Conservation (phyloP, 2,113 vertebrate genomes). For the Perognathus longimembris region DNA sequence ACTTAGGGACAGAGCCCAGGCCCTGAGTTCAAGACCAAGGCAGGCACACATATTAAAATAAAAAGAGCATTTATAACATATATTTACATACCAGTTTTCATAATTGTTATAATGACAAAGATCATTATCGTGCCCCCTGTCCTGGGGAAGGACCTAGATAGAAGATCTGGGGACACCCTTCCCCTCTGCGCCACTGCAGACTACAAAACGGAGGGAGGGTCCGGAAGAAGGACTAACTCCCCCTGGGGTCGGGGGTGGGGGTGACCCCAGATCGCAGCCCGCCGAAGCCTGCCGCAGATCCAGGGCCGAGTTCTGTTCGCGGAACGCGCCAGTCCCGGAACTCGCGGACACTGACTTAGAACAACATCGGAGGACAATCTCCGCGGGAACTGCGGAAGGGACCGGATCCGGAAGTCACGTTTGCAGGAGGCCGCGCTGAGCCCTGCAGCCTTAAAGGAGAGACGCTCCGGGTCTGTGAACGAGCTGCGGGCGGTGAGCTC, state of each 20-base stretch:
- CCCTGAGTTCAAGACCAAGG: too few relatives aligned
- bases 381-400: neutral
- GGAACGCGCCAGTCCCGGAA: slow-evolving; percentile 51
- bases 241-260: too few relatives aligned
- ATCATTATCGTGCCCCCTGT: too few relatives aligned
- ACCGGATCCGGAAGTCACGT: slow-evolving; percentile 56
- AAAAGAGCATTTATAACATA: too few relatives aligned
- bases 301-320: too few relatives aligned
- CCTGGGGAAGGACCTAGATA: neutral
- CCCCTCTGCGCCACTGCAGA: neutral
- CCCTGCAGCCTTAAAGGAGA: neutral
- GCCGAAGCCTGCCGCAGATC: fast-evolving
- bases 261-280: neutral
- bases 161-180: too few relatives aligned
- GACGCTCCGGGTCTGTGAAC: neutral
- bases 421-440: neutral
- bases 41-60: too few relatives aligned
- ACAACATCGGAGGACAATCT: neutral
- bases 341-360: neutral
- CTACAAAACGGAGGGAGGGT: too few relatives aligned
- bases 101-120: too few relatives aligned
- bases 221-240: too few relatives aligned
- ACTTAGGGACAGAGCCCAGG: too few relatives aligned
- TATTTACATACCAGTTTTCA: too few relatives aligned
- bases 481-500: neutral